Percentiles rank a stretch among this genome's conserved stretches.
Evolutionary conservation across 2,113 vertebrate genomes (phyloP).

Genomic region (Gnathonemus echidnorhynchus): DNA sequence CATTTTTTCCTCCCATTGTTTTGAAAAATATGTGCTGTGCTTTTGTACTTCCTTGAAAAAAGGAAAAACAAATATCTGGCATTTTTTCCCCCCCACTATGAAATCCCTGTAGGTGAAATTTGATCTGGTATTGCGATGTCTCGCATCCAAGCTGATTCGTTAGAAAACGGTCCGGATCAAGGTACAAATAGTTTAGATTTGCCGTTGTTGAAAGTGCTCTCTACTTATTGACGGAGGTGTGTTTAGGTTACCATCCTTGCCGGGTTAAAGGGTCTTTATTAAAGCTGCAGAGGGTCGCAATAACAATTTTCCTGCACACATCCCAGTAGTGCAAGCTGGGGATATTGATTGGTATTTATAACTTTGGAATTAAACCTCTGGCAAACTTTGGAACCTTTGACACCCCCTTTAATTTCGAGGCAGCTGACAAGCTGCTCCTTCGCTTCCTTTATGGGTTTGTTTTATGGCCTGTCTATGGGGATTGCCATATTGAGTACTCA

Average conservation of each 20-base stretch:
- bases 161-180: background rate
- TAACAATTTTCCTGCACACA: constrained; percentile 7
- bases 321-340: constrained; percentile 6
- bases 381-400: constrained; percentile 10
- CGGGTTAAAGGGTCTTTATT: constrained; percentile 14
- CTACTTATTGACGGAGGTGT: background rate
- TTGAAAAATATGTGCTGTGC: background rate
- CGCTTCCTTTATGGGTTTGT: background rate
- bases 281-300: constrained; percentile 10
- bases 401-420: constrained; percentile 15
- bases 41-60: background rate
- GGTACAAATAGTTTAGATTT: constrained; percentile 1
- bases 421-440: background rate
- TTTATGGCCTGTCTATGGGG: background rate
- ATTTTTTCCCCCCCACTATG: background rate
- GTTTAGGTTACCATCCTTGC: constrained; percentile 6
- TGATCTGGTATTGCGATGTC: background rate
- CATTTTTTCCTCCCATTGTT: too few species aligned
- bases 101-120: background rate
- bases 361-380: constrained; percentile 16
- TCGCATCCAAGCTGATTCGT: too few species aligned
- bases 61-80: background rate
- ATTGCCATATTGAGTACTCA: background rate
- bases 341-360: constrained; percentile 15
- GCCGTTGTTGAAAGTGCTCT: background rate